A percentile compares a stretch with the other conserved stretches of the same genome.
Evolutionary conservation across 2,113 vertebrate genomes (phyloP).

Genomic region (Mastomys natalensis): DNA sequence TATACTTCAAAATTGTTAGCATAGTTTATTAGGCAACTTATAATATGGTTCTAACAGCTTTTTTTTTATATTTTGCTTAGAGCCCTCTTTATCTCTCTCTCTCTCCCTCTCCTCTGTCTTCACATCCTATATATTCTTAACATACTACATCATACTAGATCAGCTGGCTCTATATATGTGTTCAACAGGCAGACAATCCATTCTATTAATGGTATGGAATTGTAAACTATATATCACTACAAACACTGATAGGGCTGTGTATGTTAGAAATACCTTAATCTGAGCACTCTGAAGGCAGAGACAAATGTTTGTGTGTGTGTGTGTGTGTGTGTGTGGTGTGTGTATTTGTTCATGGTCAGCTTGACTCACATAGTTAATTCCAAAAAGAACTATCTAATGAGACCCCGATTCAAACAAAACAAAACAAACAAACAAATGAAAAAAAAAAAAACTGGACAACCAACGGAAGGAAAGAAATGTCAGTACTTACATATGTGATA

Average conservation of each 20-base stretch:
- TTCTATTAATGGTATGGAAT: neutral
- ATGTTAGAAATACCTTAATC: neutral
- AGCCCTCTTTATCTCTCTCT: no score
- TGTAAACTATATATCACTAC: neutral
- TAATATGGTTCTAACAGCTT: neutral
- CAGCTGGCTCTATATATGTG: neutral
- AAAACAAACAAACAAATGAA: neutral
- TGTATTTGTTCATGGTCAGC: neutral
- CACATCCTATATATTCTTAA: no score
- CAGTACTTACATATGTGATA: neutral
- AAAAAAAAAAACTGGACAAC: neutral
- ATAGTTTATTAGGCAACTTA: neutral
- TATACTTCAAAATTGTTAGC: conserved; percentile 30
- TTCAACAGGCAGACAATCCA: neutral
- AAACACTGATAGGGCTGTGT: neutral
- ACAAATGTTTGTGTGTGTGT: neutral
- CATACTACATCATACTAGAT: neutral
- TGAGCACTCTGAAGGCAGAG: neutral
- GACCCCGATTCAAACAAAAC: neutral
- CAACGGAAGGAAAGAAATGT: neutral
- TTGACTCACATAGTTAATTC: neutral
- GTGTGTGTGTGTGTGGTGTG: no score
- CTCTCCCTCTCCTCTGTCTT: neutral
- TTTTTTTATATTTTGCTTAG: neutral
- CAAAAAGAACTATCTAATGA: neutral